Conservation (phyloP, 30 jellyfish, hydroid and myxozoan genomes). For the Aurelia aurita region DNA sequence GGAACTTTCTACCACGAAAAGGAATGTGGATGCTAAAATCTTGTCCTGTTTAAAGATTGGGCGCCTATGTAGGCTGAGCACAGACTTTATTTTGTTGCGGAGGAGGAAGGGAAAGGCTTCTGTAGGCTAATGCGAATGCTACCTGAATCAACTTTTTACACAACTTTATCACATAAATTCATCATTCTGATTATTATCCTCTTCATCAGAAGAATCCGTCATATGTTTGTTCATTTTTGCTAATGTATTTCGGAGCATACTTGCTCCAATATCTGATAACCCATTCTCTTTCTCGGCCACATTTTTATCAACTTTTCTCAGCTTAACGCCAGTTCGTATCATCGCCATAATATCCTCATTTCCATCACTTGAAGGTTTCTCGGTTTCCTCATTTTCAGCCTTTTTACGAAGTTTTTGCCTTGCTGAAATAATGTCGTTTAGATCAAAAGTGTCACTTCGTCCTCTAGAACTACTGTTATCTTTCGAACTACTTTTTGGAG, state of each 20-base stretch:
- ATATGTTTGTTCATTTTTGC: conserved; percentile 84
- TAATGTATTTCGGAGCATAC: conserved; percentile 67
- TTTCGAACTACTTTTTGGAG: background rate
- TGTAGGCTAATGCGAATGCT: too few relatives aligned
- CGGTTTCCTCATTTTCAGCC: conserved; percentile 17
- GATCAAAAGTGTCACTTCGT: conserved; percentile 40
- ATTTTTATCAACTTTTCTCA: conserved; percentile 69
- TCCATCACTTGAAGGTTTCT: background rate
- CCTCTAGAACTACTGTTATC: background rate
- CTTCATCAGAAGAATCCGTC: conserved; percentile 85
- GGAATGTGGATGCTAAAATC: too few relatives aligned
- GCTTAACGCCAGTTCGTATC: conserved; percentile 74
- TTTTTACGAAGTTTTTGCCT: conserved; percentile 54
- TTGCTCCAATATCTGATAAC: conserved; percentile 68
- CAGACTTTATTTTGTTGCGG: too few relatives aligned
- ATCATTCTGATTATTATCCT: conserved; percentile 22
- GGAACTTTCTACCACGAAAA: too few relatives aligned
- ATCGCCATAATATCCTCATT: conserved; percentile 60
- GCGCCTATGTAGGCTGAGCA: too few relatives aligned
- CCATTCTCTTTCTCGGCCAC: conserved; percentile 22
- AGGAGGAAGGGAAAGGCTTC: too few relatives aligned
- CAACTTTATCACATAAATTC: conserved; percentile 9
- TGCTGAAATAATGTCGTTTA: conserved; percentile 52
- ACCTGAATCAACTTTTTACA: too few relatives aligned
- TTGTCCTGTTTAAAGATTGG: too few relatives aligned